Evolutionary conservation across 1,140 invertebrate genomes (phyloP), one percentile per base, ranked within the genome.

Genomic region (Kradibia gibbosae): DNA sequence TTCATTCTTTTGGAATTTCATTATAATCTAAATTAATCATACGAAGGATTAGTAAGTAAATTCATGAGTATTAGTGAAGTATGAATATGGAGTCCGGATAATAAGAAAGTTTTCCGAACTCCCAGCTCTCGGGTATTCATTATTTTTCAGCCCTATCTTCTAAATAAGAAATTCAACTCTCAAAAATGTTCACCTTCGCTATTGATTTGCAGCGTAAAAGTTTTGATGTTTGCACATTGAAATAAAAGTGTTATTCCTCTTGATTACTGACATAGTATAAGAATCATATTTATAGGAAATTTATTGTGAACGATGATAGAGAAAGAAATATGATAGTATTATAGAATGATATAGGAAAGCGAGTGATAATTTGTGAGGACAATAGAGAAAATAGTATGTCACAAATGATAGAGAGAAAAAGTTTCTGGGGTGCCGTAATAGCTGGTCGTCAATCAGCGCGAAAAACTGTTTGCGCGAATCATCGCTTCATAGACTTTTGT

Each of bases 391-490:
- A 39, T 39, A 25, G 15, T 39, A 17, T 36, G 25, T 39, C 22
- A 22, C 4, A 57, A 36, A 75, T 22, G 28, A 75, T 60, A 31
- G 62, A n/a, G 72, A 55, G 50, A 57, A 75, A 75, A 75, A 39
- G 31, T 75, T 57, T 1, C 34, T 77, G 70, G 84, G 85, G 60
- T 86, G 85, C 57, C 84, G 67, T 86, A 85, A 86, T 86, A 84
- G 85, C 79, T 36, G 85, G 84, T 86, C 85, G 83, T 86, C 85
- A 86, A 82, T 84, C 82, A 57, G 79, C 80, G 80, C 80, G 55
- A 62, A 73, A 55, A 42, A 74, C 60, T 84, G 70, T 82, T 50
- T 73, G 79, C 82, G 81, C 84, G 84, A 86, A 86, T 86, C 85
- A 86, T 86, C 79, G 70, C 80, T 82, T 79, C 79, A 60, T 76